Conservation (phyloP, 1,140 invertebrate species). For the Neodiprion virginianus region DNA sequence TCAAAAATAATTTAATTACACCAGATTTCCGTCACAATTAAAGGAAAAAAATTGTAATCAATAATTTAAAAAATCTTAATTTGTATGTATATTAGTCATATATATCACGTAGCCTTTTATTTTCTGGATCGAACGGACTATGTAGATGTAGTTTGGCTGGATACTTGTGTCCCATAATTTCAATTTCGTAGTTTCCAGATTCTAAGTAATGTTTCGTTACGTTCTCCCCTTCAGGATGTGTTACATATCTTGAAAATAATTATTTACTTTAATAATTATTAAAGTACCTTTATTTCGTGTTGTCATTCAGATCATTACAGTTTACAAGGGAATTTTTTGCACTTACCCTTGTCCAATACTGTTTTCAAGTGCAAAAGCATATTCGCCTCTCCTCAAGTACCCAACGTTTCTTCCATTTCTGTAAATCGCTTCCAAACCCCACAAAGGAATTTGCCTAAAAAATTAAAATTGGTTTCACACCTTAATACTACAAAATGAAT, state of each 20-base stretch:
- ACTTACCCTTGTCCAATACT: slow-evolving; percentile 74
- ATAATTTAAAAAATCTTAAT: background rate
- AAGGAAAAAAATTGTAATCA: too few relatives aligned
- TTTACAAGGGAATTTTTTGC: background rate
- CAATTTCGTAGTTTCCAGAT: slow-evolving; percentile 79
- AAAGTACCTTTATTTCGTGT: slow-evolving; percentile 22
- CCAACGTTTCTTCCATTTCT: slow-evolving; percentile 79
- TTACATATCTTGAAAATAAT: slow-evolving; percentile 59
- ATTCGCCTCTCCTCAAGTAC: slow-evolving; percentile 81
- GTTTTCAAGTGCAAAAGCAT: slow-evolving; percentile 74
- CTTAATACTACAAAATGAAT: background rate
- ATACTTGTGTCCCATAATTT: slow-evolving; percentile 77
- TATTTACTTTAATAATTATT: too few relatives aligned
- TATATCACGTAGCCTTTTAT: slow-evolving; percentile 63
- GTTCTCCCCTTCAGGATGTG: slow-evolving; percentile 61
- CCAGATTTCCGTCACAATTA: too few relatives aligned
- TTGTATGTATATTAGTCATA: slow-evolving; percentile 24
- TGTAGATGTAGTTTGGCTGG: slow-evolving; percentile 73
- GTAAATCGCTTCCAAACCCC: slow-evolving; percentile 85
- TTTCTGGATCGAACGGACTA: slow-evolving; percentile 82
- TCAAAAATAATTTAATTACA: too few relatives aligned
- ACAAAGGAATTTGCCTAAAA: slow-evolving; percentile 71
- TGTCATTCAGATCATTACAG: background rate
- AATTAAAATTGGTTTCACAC: slow-evolving; percentile 24
- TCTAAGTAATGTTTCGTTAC: slow-evolving; percentile 74